These are phyloP conservation scores for Chauna torquata DNA, from an alignment of 2,113 vertebrate genomes.

Conservation along the genomic window DNA sequence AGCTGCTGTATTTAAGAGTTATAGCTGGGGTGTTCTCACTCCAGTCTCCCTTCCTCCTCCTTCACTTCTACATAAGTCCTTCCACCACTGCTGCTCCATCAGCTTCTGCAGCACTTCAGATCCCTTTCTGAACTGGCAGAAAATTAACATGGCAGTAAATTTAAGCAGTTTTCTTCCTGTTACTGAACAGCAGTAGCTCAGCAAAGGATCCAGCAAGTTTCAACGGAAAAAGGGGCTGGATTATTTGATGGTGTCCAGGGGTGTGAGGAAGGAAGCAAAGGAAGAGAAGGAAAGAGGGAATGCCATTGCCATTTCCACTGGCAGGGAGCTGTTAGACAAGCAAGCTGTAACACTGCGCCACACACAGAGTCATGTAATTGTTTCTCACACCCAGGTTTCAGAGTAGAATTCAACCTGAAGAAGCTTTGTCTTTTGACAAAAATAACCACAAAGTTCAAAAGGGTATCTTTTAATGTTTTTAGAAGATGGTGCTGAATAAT, in stretches of 20 bases:
- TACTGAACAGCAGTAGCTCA: background rate
- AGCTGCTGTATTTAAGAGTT: background rate
- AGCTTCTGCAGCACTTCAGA: background rate
- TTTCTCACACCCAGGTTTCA: background rate
- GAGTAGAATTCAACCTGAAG: conserved; percentile 16
- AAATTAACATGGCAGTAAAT: background rate
- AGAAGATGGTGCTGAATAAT: conserved; percentile 62
- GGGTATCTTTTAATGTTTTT: conserved; percentile 55
- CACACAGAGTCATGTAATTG: background rate
- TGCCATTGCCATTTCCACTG: background rate
- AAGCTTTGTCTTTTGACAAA: conserved; percentile 48
- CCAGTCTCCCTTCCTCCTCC: background rate
- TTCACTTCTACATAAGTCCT: background rate
- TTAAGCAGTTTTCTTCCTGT: background rate
- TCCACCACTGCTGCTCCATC: background rate
- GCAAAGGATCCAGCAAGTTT: rapidly evolving
- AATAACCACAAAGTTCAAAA: conserved; percentile 69
- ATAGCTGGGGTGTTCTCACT: background rate
- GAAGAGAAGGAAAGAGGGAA: background rate
- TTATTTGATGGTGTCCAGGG: background rate
- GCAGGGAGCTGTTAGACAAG: background rate
- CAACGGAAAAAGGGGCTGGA: background rate
- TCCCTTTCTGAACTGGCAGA: background rate
- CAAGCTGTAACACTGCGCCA: background rate
- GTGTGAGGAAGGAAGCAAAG: background rate